Percentiles rank a stretch among this genome's conserved stretches.
Conservation (phyloP, 2,888 invertebrate genomes). For the Drosophila putrida region DNA sequence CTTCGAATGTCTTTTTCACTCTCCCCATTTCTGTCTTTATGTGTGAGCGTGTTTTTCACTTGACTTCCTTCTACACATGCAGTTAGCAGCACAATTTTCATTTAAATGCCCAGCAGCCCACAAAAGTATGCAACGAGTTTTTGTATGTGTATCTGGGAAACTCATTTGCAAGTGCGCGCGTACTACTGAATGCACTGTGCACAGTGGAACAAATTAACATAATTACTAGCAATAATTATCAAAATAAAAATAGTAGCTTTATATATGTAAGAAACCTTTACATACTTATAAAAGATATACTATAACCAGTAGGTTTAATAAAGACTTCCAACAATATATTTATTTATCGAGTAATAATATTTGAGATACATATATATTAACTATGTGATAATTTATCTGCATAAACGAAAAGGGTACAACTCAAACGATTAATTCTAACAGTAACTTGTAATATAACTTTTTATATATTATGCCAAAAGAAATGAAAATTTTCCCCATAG, state of each 20-base stretch:
- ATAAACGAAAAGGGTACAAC: too few relatives aligned
- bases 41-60: slow-evolving; percentile 31
- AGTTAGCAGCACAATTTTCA: slow-evolving; percentile 61
- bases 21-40: slow-evolving; percentile 25
- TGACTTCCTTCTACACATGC: slow-evolving; percentile 40
- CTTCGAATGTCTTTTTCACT: slow-evolving; percentile 19
- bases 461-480: background rate
- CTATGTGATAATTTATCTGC: too few relatives aligned
- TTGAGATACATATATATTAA: too few relatives aligned
- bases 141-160: slow-evolving; percentile 24
- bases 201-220: background rate
- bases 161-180: slow-evolving; percentile 31
- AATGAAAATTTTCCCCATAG: background rate
- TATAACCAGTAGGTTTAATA: too few relatives aligned
- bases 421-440: too few relatives aligned
- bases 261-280: too few relatives aligned
- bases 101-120: slow-evolving; percentile 66
- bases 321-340: too few relatives aligned
- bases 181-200: slow-evolving; percentile 27
- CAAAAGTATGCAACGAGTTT: slow-evolving; percentile 68
- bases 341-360: too few relatives aligned
- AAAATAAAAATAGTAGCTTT: too few relatives aligned
- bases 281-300: too few relatives aligned
- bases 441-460: too few relatives aligned
- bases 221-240: background rate